Evolutionary conservation across 2,113 vertebrate species (phyloP).

Genomic region (Taxidea taxus): DNA sequence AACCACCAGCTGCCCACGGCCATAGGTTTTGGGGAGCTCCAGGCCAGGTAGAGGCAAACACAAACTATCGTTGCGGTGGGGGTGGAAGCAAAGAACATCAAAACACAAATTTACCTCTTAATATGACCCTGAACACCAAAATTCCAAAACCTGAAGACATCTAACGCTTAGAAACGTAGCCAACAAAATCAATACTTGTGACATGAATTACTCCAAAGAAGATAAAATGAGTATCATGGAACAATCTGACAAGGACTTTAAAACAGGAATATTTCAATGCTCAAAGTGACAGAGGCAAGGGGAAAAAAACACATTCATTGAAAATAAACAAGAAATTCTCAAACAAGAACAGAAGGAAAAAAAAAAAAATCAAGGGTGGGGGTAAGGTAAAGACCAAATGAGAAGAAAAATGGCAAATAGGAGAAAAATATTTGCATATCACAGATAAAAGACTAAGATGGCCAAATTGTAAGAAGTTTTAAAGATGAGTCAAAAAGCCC

Average conservation of each 20-base stretch:
- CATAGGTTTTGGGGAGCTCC: background rate
- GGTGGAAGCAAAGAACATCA: background rate
- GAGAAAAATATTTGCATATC: background rate
- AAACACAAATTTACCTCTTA: background rate
- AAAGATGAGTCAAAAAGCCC: background rate
- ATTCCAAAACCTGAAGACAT: background rate
- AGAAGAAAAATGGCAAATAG: background rate
- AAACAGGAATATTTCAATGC: background rate
- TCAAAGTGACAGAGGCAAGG: background rate
- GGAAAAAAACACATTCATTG: background rate
- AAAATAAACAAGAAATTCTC: constrained; percentile 12
- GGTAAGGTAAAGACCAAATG: background rate
- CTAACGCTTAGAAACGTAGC: background rate
- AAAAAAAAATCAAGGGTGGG: background rate
- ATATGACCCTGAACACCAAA: background rate
- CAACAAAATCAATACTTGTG: background rate
- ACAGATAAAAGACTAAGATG: background rate
- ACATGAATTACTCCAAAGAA: background rate
- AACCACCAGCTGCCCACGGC: background rate
- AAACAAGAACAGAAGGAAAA: background rate
- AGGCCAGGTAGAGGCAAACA: background rate
- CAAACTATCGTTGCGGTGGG: background rate
- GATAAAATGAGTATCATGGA: background rate
- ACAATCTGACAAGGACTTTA: background rate
- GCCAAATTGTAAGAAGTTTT: background rate